Evolutionary conservation across 1,140 invertebrate species (phyloP).

Genomic region (Arctopsyche grandis): DNA sequence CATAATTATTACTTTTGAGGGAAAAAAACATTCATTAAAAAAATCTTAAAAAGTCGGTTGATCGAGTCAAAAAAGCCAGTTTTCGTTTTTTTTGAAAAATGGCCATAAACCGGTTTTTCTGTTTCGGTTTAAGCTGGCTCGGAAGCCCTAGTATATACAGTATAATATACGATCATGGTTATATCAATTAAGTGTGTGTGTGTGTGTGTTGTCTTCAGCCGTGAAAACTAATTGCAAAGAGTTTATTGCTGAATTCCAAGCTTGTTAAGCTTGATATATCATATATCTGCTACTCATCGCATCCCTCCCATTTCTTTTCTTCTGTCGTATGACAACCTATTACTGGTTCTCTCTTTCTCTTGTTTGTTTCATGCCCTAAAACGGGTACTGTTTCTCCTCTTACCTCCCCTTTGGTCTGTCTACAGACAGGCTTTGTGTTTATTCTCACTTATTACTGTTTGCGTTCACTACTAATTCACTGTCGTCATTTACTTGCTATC

Average conservation of each 20-base stretch:
- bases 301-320: conserved; percentile 43
- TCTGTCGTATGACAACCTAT: conserved; percentile 52
- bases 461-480: conserved; percentile 43
- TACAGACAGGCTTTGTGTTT: conserved; percentile 28
- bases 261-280: conserved; percentile 49
- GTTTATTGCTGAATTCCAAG: conserved; percentile 53
- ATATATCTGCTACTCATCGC: conserved; percentile 43
- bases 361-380: conserved; percentile 28
- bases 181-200: not conserved
- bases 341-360: conserved; percentile 35
- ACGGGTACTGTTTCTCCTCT: not conserved
- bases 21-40: too few species aligned
- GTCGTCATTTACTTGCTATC: conserved; percentile 37
- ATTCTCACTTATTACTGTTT: conserved; percentile 46
- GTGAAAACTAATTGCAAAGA: conserved; percentile 49
- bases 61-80: too few species aligned
- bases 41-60: too few species aligned
- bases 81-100: too few species aligned
- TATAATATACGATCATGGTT: not conserved
- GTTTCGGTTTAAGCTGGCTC: too few species aligned
- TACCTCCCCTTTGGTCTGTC: not conserved
- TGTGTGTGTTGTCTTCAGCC: not conserved
- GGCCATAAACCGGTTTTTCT: too few species aligned
- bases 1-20: too few species aligned
- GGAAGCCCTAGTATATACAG: not conserved